Conservation (phyloP, 2,888 invertebrate species). For the Lamellibrachia satsuma region DNA sequence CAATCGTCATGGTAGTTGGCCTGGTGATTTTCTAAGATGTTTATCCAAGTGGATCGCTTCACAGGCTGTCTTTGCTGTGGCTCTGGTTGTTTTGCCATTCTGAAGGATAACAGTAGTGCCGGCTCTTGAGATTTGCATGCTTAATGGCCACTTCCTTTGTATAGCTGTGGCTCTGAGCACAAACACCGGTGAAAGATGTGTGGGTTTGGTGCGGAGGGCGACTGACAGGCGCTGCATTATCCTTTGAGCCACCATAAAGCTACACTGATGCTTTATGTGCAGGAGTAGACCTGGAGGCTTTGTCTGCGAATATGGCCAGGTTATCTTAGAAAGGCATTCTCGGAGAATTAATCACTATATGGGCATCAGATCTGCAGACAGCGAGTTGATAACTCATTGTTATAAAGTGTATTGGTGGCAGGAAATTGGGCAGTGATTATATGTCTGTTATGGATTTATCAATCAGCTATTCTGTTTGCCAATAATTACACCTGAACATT, state of each 20-base stretch:
- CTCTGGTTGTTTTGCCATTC: not conserved
- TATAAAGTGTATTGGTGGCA: not conserved
- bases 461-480: not conserved
- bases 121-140: slow-evolving; percentile 1
- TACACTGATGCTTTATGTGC: not conserved
- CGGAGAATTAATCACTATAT: not conserved
- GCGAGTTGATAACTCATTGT: not conserved
- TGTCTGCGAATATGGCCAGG: not conserved
- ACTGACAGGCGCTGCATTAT: slow-evolving; percentile 8
- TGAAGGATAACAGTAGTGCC: not conserved
- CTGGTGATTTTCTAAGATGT: not conserved
- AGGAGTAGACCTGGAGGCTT: not conserved
- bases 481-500: not conserved
- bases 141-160: not conserved
- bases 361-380: not conserved
- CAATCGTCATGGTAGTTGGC: not conserved
- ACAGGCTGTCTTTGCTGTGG: not conserved
- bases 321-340: not conserved
- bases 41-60: slow-evolving; percentile 3
- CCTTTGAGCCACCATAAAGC: not conserved
- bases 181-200: slow-evolving; percentile 10
- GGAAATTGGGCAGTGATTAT: not conserved
- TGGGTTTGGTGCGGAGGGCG: not conserved
- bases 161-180: not conserved
- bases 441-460: not conserved